phyloP scores from a whole-genome alignment of 53 echinoderm and acorn worm genomes.

The Henricia sp. region DNA sequence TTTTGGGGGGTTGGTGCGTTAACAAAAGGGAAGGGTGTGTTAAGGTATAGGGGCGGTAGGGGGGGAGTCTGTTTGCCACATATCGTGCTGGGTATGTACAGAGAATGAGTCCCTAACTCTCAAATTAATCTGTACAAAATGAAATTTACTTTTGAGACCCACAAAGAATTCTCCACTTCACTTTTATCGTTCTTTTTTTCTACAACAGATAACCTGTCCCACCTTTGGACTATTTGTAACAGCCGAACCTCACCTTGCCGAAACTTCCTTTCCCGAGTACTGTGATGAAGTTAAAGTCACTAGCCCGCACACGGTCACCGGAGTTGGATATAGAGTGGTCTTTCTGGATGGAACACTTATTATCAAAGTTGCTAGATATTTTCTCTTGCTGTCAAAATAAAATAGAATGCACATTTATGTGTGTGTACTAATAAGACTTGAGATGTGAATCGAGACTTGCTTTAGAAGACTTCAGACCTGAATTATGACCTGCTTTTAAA shows the following conservation, averaged over 20 bases:
- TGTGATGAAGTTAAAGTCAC: conserved; percentile 96
- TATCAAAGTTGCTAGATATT: conserved; percentile 54
- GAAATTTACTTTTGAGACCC: not conserved
- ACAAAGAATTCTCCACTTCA: not conserved
- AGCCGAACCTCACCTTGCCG: conserved; percentile 94
- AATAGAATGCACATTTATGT: not conserved
- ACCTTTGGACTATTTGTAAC: no score
- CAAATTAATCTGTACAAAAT: not conserved
- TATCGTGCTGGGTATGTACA: no score
- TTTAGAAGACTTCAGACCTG: no score
- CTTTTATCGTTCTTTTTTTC: conserved; percentile 11
- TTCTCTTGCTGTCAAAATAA: conserved; percentile 34
- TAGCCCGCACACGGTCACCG: conserved; percentile 81
- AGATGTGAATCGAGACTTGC: not conserved
- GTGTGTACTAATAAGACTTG: no score
- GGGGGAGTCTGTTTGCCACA: no score
- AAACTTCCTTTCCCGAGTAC: conserved; percentile 99
- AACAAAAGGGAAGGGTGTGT: no score
- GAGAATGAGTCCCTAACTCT: no score
- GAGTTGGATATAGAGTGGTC: not conserved
- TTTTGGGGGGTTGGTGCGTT: no score
- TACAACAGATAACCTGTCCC: not conserved
- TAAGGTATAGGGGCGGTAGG: no score
- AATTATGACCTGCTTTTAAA: no score
- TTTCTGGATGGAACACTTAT: conserved; percentile 36